Evolutionary conservation across 2,797 vertebrate species (phyloP).

Genomic region (Acestrorhynchus altus): DNA sequence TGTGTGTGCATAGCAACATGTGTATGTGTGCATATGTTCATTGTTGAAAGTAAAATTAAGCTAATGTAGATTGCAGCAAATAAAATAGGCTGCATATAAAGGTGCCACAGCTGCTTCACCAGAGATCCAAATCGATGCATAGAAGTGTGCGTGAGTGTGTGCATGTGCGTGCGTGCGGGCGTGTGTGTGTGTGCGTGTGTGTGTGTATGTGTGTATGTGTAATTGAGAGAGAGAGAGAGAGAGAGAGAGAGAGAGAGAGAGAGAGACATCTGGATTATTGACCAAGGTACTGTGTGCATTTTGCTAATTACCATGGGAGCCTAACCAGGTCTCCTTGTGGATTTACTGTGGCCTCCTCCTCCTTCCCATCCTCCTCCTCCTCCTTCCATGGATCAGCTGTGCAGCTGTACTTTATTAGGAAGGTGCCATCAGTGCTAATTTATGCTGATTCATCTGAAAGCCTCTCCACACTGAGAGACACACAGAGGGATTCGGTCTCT

Average conservation of each 20-base stretch:
- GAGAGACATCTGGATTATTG: conserved; percentile 48
- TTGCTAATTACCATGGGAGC: conserved; percentile 73
- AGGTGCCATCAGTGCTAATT: conserved; percentile 82
- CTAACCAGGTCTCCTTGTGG: conserved; percentile 73
- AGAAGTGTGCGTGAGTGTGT: neutral
- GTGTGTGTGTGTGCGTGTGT: neutral
- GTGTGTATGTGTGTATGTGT: too few species aligned
- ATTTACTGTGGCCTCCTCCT: conserved; percentile 75
- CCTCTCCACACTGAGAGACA: conserved; percentile 71
- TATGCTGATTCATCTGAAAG: conserved; percentile 83
- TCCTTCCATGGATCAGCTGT: conserved; percentile 70
- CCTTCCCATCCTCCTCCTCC: conserved; percentile 56
- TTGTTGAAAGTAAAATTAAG: conserved; percentile 39
- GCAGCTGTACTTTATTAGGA: conserved; percentile 81
- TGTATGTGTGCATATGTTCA: conserved; percentile 45
- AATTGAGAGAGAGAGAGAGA: conserved; percentile 5
- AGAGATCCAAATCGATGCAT: neutral
- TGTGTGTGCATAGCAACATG: conserved; percentile 40
- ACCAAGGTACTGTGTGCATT: conserved; percentile 59
- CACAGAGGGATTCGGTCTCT: conserved; percentile 52
- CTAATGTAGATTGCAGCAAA: neutral
- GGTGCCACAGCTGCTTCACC: conserved; percentile 32
- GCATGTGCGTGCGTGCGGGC: too few species aligned
- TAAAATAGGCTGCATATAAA: conserved; percentile 47
- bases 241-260: conserved; percentile 12